A percentile compares a stretch with the other conserved stretches of the same genome.
Evolutionary conservation across 2,797 vertebrate genomes (phyloP).

Genomic region (Pteropus rufus): DNA sequence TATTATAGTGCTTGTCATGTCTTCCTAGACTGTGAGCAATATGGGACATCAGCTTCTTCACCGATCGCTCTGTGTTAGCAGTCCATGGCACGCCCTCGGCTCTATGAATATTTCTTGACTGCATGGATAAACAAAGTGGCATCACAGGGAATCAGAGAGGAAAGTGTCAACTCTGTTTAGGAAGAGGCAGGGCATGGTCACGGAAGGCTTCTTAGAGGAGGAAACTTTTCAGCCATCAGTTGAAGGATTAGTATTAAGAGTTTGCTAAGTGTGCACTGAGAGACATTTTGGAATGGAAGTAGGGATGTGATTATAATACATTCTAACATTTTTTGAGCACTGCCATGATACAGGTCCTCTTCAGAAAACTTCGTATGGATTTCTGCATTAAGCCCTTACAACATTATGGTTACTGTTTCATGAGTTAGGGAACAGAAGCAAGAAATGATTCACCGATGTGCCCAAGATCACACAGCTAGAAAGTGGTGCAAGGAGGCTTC

Average conservation of each 20-base stretch:
- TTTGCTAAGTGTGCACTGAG: background rate
- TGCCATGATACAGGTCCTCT: fast-evolving
- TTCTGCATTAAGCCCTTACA: background rate
- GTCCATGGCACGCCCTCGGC: fast-evolving
- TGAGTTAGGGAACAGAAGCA: background rate
- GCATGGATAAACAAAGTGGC: background rate
- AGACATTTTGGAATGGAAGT: background rate
- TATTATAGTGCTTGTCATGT: background rate
- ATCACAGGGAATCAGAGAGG: too few relatives aligned
- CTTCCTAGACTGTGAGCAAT: background rate
- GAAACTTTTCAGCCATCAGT: background rate
- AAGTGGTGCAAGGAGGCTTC: background rate
- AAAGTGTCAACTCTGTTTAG: background rate
- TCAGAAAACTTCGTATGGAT: background rate
- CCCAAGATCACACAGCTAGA: background rate
- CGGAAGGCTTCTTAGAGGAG: background rate
- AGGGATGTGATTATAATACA: background rate
- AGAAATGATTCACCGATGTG: background rate
- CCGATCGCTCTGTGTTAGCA: background rate
- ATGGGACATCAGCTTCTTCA: background rate
- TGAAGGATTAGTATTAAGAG: background rate
- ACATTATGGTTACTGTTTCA: background rate
- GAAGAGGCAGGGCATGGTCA: background rate
- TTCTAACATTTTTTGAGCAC: background rate
- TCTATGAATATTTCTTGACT: background rate